Evolutionary conservation across 2,797 vertebrate species (phyloP).

Genomic region (Thamnophis elegans): DNA sequence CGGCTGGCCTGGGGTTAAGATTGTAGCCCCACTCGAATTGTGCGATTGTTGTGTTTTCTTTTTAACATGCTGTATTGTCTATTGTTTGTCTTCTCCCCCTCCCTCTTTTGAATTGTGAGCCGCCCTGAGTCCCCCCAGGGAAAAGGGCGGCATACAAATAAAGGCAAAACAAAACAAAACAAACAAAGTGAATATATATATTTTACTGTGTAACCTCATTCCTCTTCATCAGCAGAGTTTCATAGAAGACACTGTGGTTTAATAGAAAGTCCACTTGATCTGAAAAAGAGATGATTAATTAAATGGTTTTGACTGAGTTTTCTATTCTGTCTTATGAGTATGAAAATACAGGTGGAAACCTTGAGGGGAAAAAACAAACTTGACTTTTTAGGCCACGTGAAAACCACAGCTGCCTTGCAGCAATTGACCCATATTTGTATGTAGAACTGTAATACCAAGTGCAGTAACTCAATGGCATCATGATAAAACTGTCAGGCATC

Average conservation of each 20-base stretch:
- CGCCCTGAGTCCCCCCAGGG: too few relatives aligned
- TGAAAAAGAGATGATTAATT: not conserved
- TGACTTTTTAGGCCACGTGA: not conserved
- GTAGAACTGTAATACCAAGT: constrained; percentile 50
- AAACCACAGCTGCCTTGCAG: not conserved
- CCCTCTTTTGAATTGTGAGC: too few relatives aligned
- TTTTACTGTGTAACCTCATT: not conserved
- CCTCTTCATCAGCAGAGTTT: not conserved
- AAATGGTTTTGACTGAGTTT: not conserved
- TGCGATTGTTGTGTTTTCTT: too few relatives aligned
- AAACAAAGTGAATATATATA: not conserved
- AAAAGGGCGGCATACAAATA: too few relatives aligned
- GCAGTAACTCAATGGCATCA: constrained; percentile 39
- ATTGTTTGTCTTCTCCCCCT: too few relatives aligned
- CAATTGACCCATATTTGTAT: constrained; percentile 20
- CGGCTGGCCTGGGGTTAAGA: too few relatives aligned
- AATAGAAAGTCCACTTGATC: not conserved
- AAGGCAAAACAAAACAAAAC: not conserved
- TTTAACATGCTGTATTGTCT: too few relatives aligned
- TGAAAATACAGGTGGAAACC: constrained; percentile 35
- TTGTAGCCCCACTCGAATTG: too few relatives aligned
- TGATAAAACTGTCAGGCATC: constrained; percentile 70
- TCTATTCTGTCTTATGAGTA: not conserved
- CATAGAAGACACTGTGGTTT: not conserved
- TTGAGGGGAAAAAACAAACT: not conserved